Evolutionary conservation across 2,113 vertebrate species (phyloP).

Genomic region (Alligator sinensis): DNA sequence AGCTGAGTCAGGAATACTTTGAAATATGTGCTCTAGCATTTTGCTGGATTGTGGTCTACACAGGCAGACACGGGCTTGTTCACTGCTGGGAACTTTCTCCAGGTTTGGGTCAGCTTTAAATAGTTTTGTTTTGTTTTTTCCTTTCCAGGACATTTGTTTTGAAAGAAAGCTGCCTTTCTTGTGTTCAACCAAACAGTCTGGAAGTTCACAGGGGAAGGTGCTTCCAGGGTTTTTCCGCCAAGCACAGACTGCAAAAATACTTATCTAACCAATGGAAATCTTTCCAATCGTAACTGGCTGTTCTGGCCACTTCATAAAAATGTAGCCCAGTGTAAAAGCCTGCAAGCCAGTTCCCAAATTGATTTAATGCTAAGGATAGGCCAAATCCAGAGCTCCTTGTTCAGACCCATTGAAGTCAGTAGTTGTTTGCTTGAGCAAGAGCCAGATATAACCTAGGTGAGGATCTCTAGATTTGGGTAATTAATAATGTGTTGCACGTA

Average conservation of each 20-base stretch:
- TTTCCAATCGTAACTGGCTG: not conserved
- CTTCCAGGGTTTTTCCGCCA: not conserved
- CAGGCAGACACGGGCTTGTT: not conserved
- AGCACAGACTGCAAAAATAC: not conserved
- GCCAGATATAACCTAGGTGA: not conserved
- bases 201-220: accelerated
- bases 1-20: too few species aligned
- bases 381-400: not conserved
- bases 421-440: not conserved
- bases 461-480: not conserved
- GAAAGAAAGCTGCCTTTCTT: not conserved
- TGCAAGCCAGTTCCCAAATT: not conserved
- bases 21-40: too few species aligned
- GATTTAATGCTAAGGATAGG: not conserved
- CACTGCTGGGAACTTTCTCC: not conserved
- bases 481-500: not conserved
- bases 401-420: not conserved
- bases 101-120: not conserved
- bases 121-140: not conserved
- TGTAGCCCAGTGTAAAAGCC: not conserved
- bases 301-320: accelerated
- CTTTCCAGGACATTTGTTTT: not conserved
- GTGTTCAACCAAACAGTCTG: not conserved
- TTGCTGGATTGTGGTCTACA: not conserved
- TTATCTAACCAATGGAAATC: accelerated